phyloP scores from a whole-genome alignment of 2,113 vertebrate genomes.

The Penelope pileata region DNA sequence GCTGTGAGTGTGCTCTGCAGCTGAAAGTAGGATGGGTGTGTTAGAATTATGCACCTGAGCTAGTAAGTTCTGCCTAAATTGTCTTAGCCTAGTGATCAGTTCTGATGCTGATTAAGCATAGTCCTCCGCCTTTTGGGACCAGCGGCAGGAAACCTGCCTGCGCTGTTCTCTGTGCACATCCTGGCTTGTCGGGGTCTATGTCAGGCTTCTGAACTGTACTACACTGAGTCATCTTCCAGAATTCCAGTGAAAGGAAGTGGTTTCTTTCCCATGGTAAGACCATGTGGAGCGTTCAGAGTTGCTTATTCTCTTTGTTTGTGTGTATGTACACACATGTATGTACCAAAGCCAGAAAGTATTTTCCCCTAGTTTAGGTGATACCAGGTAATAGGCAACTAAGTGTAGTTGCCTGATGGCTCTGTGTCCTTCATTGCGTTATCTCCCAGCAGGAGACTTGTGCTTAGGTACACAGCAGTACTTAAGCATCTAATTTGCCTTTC shows the following conservation, averaged over 20 bases:
- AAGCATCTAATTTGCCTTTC: neutral
- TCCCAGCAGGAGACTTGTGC: neutral
- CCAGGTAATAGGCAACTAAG: neutral
- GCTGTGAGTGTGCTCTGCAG: neutral
- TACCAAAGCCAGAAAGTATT: neutral
- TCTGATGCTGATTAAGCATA: neutral
- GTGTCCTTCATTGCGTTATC: neutral
- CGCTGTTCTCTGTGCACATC: neutral
- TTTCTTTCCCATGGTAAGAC: neutral
- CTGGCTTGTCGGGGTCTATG: neutral
- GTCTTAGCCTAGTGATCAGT: neutral
- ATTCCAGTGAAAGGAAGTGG: neutral
- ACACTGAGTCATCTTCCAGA: neutral
- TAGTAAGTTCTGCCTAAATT: neutral
- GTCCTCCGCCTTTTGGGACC: neutral
- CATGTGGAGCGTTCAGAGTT: neutral
- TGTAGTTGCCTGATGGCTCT: neutral
- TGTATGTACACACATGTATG: neutral
- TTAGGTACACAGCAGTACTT: neutral
- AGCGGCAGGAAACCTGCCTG: neutral
- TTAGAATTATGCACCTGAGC: neutral
- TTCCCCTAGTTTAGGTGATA: neutral
- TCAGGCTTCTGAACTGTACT: neutral
- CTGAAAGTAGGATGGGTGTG: neutral
- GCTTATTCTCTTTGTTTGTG: neutral